Percentiles rank a stretch among this genome's conserved stretches.
Conservation (phyloP, 2,797 vertebrate species). For the Lycodopsis pacificus region DNA sequence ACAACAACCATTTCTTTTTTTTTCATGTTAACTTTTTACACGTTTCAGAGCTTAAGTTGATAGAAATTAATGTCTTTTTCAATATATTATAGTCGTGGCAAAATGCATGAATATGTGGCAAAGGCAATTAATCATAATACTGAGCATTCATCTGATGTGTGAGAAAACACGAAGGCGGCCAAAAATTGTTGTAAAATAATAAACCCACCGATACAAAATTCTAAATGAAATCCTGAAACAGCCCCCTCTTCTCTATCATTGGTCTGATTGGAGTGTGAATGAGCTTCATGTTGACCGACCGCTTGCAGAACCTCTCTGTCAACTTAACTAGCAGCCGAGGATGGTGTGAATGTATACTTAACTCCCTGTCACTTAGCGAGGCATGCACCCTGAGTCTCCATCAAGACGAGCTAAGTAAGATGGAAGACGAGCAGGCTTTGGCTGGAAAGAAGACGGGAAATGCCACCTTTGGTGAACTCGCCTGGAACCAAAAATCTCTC, state of each 20-base stretch:
- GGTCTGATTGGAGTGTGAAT: constrained; percentile 78
- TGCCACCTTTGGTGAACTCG: constrained; percentile 84
- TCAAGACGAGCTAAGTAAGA: constrained; percentile 86
- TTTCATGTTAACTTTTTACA: constrained; percentile 43
- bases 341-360: constrained; percentile 87
- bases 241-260: constrained; percentile 72
- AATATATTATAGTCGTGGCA: neutral
- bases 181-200: constrained; percentile 29
- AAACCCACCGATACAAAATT: constrained; percentile 52
- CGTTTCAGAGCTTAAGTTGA: constrained; percentile 12
- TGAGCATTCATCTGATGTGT: constrained; percentile 14
- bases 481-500: constrained; percentile 74
- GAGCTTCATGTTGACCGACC: constrained; percentile 77
- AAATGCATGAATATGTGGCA: neutral
- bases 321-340: constrained; percentile 82
- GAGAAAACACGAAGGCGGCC: constrained; percentile 16
- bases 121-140: constrained; percentile 5
- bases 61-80: neutral
- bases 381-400: constrained; percentile 84
- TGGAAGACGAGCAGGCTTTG: constrained; percentile 82
- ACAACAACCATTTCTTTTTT: constrained; percentile 41
- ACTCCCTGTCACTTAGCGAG: constrained; percentile 86
- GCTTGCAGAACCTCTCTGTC: constrained; percentile 80
- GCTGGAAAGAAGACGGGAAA: constrained; percentile 79
- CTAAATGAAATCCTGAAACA: constrained; percentile 61